Base-by-base conservation (phyloP, 2,888 invertebrate species). In the Parasteatoda lunata region DNA sequence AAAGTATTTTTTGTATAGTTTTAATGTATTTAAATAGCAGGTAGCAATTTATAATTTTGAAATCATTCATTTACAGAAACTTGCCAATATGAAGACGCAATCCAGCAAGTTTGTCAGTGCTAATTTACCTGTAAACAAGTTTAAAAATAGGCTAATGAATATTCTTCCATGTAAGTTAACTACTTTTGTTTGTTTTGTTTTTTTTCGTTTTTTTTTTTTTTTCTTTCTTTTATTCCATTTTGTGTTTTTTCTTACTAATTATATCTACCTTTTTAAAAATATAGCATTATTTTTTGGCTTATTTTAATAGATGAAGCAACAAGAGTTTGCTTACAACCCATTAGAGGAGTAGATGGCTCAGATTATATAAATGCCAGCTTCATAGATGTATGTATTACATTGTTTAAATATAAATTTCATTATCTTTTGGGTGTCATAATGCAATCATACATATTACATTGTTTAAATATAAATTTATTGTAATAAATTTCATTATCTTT, bases 311-410 rank as follows among this genome's bases (percentile, higher is more conserved):
- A 96, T 92, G 99, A 99, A 92, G 96, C 97, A 89, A 97, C 97
- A 87, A 94, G 98, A 89, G 98, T 98, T 5, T 98, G 97, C 91
- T 93, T 98, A 90, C 96, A 97, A 80, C 98, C 98, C 0, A 95
- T 98, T 85, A 94, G 96, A 89, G 96, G 95, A 83, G 94, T 96
- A 81, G 98, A 98, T 91, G 98, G 97, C 0, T 97, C 98, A 3
- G 99, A 99, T 93, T 99, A 99, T 92, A 98, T 99, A 90, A 99
- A 99, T 92, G 99, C 99, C 59, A 98, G 97, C 91, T 97, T 98
- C 91, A 97, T 99, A 89, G 99, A 99, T 92, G 99, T 89, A 73
- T 77, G 89, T 82, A 13, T 59, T 59, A 45, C 9, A 66, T 78
- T 13, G 8, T 65, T 48, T 47, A 7, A 66, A 51, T n/a, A 48